These are phyloP conservation scores for Hoplias malabaricus DNA, from an alignment of 2,113 vertebrate genomes.

Conservation along the genomic window DNA sequence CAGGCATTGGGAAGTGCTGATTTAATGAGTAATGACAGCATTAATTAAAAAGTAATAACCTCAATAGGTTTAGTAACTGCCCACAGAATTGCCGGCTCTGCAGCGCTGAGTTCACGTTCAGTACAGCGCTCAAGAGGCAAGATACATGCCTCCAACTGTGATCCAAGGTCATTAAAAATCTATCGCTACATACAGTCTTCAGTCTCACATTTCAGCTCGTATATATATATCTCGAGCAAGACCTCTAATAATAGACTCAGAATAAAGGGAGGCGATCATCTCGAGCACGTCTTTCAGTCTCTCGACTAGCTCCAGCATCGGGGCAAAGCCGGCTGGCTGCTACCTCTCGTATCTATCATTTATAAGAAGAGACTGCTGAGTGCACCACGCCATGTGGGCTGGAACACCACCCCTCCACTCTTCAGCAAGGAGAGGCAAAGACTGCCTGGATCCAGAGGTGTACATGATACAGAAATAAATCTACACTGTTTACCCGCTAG, in stretches of 20 bases:
- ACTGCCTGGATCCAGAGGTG: background rate
- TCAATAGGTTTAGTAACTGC: constrained; percentile 3
- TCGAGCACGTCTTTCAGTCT: background rate
- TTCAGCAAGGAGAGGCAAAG: background rate
- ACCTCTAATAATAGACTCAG: background rate
- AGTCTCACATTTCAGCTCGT: background rate
- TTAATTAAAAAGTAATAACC: constrained; percentile 20
- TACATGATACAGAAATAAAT: background rate
- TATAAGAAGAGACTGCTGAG: background rate
- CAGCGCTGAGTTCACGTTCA: background rate
- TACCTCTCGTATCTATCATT: constrained; percentile 10
- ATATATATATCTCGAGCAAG: background rate
- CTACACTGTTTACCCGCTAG: background rate
- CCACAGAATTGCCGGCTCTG: background rate
- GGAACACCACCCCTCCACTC: background rate
- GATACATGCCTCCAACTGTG: background rate
- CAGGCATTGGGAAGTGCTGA: background rate
- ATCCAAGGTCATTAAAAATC: constrained; percentile 12
- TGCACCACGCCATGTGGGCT: constrained; percentile 4
- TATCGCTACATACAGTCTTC: background rate
- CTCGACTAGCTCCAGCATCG: background rate
- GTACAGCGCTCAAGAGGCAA: background rate
- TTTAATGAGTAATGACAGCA: constrained; percentile 1
- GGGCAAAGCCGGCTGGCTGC: background rate
- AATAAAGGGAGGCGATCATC: background rate